These are phyloP conservation scores for Fregata magnificens DNA, from an alignment of 2,113 vertebrate genomes.

Conservation along the genomic window DNA sequence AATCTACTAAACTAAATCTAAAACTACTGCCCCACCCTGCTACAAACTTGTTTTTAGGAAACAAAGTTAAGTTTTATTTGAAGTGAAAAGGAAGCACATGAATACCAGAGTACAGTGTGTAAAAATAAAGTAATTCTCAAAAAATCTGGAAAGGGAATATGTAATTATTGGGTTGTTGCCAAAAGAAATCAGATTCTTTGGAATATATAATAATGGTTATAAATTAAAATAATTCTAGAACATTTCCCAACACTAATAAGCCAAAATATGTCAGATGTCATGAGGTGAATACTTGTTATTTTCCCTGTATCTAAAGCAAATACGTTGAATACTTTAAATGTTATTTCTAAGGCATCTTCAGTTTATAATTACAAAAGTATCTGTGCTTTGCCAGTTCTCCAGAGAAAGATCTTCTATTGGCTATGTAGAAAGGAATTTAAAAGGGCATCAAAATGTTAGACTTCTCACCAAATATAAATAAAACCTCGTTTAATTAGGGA, in stretches of 20 bases:
- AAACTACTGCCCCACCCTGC: neutral
- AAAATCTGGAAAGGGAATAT: neutral
- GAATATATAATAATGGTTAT: neutral
- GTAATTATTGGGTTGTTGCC: neutral
- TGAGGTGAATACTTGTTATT: neutral
- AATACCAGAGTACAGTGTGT: neutral
- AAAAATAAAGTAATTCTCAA: neutral
- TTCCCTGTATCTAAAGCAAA: neutral
- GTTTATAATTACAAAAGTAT: neutral
- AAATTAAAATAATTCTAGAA: neutral
- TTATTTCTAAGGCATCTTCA: constrained; percentile 9
- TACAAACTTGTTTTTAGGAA: neutral
- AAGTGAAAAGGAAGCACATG: neutral
- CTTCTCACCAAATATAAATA: constrained; percentile 54
- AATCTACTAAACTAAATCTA: neutral
- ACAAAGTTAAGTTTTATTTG: neutral
- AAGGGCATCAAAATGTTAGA: constrained; percentile 68
- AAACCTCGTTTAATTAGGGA: constrained; percentile 41
- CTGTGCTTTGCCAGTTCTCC: neutral
- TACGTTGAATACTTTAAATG: neutral
- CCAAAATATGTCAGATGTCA: neutral
- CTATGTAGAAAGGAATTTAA: constrained; percentile 59
- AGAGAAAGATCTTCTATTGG: neutral
- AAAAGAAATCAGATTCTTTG: neutral
- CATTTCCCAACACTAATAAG: neutral